Conservation (phyloP, 2,888 invertebrate species). For the Neuroscelio doddi region DNA sequence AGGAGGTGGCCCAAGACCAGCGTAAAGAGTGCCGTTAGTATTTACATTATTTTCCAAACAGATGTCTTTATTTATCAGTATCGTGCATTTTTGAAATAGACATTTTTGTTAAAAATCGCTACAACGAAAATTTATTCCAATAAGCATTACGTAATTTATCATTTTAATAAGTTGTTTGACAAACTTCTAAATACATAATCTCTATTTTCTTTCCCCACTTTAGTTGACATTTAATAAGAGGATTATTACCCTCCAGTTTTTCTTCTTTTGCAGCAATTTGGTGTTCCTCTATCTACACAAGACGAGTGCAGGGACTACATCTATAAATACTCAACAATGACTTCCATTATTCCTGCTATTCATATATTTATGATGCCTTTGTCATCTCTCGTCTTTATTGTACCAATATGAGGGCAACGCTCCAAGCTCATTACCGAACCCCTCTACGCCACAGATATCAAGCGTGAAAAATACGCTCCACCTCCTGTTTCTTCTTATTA, state of each 20-base stretch:
- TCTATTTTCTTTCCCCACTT: not conserved
- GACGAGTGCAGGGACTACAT: conserved; percentile 12
- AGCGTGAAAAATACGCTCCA: not conserved
- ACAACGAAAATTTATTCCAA: not conserved
- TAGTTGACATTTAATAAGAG: conserved; percentile 8
- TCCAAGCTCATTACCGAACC: conserved; percentile 34
- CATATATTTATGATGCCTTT: conserved; percentile 36
- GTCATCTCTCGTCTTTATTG: conserved; percentile 33
- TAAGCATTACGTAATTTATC: not conserved
- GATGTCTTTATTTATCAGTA: conserved; percentile 19
- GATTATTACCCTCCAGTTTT: conserved; percentile 14
- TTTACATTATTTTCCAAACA: conserved; percentile 30
- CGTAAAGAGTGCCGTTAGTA: conserved; percentile 52
- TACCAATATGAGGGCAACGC: conserved; percentile 21
- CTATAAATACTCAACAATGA: conserved; percentile 33
- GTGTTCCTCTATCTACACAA: conserved; percentile 15
- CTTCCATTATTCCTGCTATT: conserved; percentile 28
- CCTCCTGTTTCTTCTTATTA: not conserved
- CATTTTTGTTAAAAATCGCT: not conserved
- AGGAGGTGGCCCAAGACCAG: conserved; percentile 56
- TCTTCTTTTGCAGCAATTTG: not conserved
- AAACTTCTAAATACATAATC: no score
- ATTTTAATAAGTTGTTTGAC: no score
- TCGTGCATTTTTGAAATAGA: not conserved
- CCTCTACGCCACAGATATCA: conserved; percentile 15